A percentile compares a stretch with the other conserved stretches of the same genome.
Conservation (phyloP, 2,113 vertebrate species). For the Paramisgurnus dabryanus region DNA sequence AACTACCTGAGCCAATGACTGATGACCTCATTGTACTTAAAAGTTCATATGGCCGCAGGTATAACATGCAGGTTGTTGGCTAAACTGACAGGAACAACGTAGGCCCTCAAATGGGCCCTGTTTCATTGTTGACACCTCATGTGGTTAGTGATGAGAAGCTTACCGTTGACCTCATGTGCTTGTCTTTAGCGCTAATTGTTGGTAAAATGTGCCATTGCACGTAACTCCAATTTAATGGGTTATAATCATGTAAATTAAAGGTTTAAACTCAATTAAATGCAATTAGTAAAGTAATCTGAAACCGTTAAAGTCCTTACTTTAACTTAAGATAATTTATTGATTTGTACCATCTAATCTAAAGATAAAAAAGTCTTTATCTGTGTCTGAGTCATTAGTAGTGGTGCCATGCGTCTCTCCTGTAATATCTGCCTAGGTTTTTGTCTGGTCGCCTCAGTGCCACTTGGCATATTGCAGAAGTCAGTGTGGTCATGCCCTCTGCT, state of each 20-base stretch:
- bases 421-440: background rate
- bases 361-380: background rate
- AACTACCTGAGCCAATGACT: background rate
- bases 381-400: background rate
- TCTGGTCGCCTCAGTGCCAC: slow-evolving; percentile 10
- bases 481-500: background rate
- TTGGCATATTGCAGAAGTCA: background rate
- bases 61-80: slow-evolving; percentile 6
- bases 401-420: slow-evolving; percentile 13
- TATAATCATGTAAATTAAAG: background rate
- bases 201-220: background rate
- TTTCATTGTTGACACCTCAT: background rate
- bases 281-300: background rate
- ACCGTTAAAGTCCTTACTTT: background rate
- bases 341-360: slow-evolving; percentile 14
- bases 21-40: slow-evolving; percentile 12
- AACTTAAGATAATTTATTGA: slow-evolving; percentile 6
- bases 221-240: background rate
- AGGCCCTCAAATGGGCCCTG: no score
- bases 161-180: background rate
- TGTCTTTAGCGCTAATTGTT: background rate
- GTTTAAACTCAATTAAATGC: background rate
- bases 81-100: background rate
- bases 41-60: background rate
- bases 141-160: slow-evolving; percentile 1